Evolutionary conservation across 1,140 invertebrate species (phyloP), one percentile per base, ranked within the genome.

Genomic region (Aleiodes sp.): DNA sequence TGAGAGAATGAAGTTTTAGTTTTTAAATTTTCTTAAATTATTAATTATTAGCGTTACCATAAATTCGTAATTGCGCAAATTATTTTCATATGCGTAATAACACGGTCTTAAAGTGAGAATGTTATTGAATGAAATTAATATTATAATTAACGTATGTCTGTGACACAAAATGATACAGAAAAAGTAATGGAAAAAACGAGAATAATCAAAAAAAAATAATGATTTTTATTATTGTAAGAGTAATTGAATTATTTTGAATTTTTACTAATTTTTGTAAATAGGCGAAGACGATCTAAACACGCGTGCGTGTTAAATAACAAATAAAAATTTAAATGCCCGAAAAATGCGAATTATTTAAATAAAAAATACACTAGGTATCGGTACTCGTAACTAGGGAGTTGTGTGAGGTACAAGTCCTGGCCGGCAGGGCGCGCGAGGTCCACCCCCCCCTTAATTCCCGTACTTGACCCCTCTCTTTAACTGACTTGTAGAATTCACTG

Each of bases 351-450:
- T 73, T 64, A 37, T 68, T 16, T 62, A 19, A 16, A 21, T 52
- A 19, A 62, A 56, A 57, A 16, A 60, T 33, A 69, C 46, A 82
- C 83, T 86, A 86, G 84, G 84, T 84, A 69, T 85, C 84, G 84
- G 84, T 86, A 85, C 84, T 86, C 84, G 84, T 86, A 86, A 86
- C 83, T 86, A 86, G 84, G 84, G 84, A 86, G 84, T 86, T 86
- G 85, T 86, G 84, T 85, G 85, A 86, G 85, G 85, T 86, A 86
- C 82, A 85, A 82, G 83, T 86, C 84, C 84, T 86, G 85, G 78
- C 82, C 84, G 85, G 83, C 84, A 85, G 84, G 84, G 84, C 84
- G 82, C 84, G 82, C 82, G 84, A 84, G 79, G 73, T 84, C 80
- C 83, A 81, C 79, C 84, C 78, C 79, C 84, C 81, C 81, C 63